phyloP scores from a whole-genome alignment of 1,140 invertebrate species.

The Manduca sexta region DNA sequence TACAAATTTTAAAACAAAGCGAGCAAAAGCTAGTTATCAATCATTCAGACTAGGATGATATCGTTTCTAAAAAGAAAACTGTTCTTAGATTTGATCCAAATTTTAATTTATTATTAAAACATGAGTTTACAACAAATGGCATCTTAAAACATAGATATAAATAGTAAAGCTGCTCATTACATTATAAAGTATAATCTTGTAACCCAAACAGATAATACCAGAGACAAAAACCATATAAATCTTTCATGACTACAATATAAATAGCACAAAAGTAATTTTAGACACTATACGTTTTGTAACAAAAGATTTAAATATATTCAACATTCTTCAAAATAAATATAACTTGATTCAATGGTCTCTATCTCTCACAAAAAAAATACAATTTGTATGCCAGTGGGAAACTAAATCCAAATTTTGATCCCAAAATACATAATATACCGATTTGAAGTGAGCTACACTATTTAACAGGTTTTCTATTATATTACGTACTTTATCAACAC shows the following conservation, averaged over 20 bases:
- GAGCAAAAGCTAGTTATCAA: no score
- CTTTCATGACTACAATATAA: constrained; percentile 1
- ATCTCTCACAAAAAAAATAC: neutral
- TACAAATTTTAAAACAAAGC: no score
- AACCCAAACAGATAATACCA: constrained; percentile 7
- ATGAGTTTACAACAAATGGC: constrained; percentile 71
- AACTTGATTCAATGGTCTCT: no score
- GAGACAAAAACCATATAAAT: constrained; percentile 13
- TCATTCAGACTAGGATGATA: no score
- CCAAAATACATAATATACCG: constrained; percentile 37
- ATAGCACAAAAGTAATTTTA: neutral
- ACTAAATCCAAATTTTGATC: constrained; percentile 47
- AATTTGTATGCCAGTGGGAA: neutral
- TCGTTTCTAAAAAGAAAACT: no score
- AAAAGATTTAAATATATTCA: constrained; percentile 3
- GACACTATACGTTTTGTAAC: neutral
- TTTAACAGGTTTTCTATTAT: neutral
- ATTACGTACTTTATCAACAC: neutral
- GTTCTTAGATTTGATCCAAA: constrained; percentile 28
- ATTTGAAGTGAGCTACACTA: constrained; percentile 2
- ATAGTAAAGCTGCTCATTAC: constrained; percentile 67
- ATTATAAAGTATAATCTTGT: constrained; percentile 28
- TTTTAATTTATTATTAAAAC: constrained; percentile 69
- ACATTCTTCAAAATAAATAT: neutral
- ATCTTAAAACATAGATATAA: constrained; percentile 61